Evolutionary conservation across 92 coral and sea anemone genomes (phyloP), one percentile per base, ranked within the genome.

Genomic region (Nematostella vectensis): DNA sequence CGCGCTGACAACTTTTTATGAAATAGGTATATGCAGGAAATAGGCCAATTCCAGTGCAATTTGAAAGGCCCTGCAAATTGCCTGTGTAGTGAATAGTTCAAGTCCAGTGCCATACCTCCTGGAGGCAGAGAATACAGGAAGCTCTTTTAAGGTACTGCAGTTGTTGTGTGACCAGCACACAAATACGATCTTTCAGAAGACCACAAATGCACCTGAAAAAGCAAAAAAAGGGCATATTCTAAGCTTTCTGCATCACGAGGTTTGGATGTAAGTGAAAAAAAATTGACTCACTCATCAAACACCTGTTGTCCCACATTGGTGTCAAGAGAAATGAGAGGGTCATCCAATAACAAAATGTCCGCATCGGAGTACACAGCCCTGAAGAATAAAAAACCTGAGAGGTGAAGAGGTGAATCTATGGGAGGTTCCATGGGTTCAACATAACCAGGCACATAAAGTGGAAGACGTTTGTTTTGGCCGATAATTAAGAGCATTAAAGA

Each of bases 81-180:
- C n/a, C n/a, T n/a, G n/a, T n/a, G n/a, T n/a, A n/a, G n/a, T n/a
- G n/a, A n/a, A n/a, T n/a, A n/a, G 11, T n/a, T 18, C 23, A 10
- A 8, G 27, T n/a, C 27, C 15, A 38, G 26, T 13, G 19, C 60
- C 87, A 23, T 48, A 91, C 98, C 77, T 91, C 88, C 4, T 86
- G 78, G 16, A 91, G 63, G 56, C 95, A 81, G 8, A 91, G 52
- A 23, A 91, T 71, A 6, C 68, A 64, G 3, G 94, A 69, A 12
- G 91, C 88, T 27, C 77, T 79, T 24, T 83, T 80, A 30, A 86
- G 68, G 69, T 67, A 91, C 59, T 91, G 98, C 31, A 86, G 63
- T 63, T 91, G 98, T 25, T 91, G 98, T 19, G 98, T 87, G 23
- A 91, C 96, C n/a, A 91, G 63, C 27, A 91, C 72, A 40, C 83